phyloP scores from a whole-genome alignment of 2,888 invertebrate species.

The Lobophora halterata region DNA sequence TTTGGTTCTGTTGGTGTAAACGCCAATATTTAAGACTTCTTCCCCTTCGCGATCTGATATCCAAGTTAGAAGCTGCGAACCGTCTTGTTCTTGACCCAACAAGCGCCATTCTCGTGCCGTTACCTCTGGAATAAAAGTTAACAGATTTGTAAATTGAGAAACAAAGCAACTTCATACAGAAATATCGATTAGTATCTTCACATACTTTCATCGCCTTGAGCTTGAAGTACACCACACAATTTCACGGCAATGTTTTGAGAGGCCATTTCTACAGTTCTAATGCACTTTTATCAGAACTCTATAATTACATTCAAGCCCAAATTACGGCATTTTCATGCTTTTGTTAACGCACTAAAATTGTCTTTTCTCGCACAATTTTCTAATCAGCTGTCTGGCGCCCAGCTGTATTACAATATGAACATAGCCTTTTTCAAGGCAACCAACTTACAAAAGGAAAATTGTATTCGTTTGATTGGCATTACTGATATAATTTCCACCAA shows the following conservation, averaged over 20 bases:
- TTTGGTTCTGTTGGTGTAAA: constrained; percentile 82
- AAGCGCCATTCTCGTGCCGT: constrained; percentile 89
- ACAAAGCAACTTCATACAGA: constrained; percentile 9
- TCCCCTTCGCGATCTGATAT: constrained; percentile 49
- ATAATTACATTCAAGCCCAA: constrained; percentile 39
- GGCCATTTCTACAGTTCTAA: constrained; percentile 49
- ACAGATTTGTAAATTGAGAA: constrained; percentile 2
- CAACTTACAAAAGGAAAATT: too few relatives aligned
- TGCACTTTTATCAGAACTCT: constrained; percentile 17
- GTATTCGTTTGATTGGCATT: too few relatives aligned
- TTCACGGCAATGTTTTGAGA: constrained; percentile 80
- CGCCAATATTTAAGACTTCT: constrained; percentile 76
- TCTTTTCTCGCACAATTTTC: constrained; percentile 69
- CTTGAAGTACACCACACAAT: constrained; percentile 77
- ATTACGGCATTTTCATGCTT: constrained; percentile 46
- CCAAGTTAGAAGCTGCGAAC: constrained; percentile 87
- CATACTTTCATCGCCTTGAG: constrained; percentile 72
- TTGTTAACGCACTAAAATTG: constrained; percentile 42
- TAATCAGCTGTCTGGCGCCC: constrained; percentile 72
- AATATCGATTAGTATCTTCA: constrained; percentile 29
- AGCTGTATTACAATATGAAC: constrained; percentile 67
- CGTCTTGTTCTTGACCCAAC: constrained; percentile 90
- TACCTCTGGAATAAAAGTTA: constrained; percentile 64
- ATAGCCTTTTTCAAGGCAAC: constrained; percentile 41
- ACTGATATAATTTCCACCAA: too few relatives aligned